Base-by-base conservation (phyloP, 2,113 vertebrate genomes). In the Callorhinus ursinus region DNA sequence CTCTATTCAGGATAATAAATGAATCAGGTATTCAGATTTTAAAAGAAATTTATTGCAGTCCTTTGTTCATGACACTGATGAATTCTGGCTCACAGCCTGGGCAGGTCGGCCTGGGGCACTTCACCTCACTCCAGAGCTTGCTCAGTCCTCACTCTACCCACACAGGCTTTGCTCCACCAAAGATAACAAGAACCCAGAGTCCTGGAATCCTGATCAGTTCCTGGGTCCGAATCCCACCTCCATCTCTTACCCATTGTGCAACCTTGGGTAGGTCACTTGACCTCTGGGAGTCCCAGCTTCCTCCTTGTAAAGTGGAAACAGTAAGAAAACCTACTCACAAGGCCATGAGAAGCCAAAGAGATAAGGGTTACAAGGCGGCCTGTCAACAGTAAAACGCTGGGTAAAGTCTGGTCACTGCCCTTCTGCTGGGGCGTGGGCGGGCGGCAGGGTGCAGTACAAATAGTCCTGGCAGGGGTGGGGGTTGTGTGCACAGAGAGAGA, bases 1-100 rank as follows among this genome's bases (percentile, higher is more conserved):
- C 65, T 96, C 86, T 97, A 61, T 84, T 90, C 84, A 51, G 92
- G 59, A n/a, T 81, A 97, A 98, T 82, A 91, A 95, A 95, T 96
- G 95, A 86, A 93, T 71, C 92, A 61, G 90, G 74, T 95, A 95
- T 93, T 95, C 63, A 8, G 24, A 92, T 93, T 88, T 92, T 96
- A 89, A 97, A 93, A 93, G 85, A 95, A 97, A 96, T 96, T 90
- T 72, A 97, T 84, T 53, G 87, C 24, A 28, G 76, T 53, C 49
- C 65, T 96, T 96, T 95, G 89, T 97, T 82, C 81, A 22, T 31
- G 49, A 65, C 87, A 89, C 80, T 72, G 89, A 96, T 63, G 49
- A 51, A 81, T 96, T 84, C 96, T 96, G 87, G 95, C 92, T 97
- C 4, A 0, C 22, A 77, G 95, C 93, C 93, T 55, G 1, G 57